phyloP scores from a whole-genome alignment of 2,888 invertebrate species.

The Drosophila conformis region DNA sequence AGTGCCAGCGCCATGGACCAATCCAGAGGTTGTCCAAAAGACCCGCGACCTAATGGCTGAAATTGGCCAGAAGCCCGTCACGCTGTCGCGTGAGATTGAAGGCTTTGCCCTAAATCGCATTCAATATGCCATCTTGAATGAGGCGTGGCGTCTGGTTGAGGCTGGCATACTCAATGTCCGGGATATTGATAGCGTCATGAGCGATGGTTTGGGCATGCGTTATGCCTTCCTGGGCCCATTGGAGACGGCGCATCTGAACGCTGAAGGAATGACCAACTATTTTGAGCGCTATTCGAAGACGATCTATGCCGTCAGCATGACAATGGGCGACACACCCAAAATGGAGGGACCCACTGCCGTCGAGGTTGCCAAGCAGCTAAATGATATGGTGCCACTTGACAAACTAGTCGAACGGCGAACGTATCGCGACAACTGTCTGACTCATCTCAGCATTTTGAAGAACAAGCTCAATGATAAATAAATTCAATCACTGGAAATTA shows the following conservation, averaged over 20 bases:
- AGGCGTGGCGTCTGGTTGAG: constrained; percentile 94
- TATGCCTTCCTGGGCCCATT: constrained; percentile 98
- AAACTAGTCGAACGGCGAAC: constrained; percentile 90
- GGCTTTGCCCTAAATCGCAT: constrained; percentile 97
- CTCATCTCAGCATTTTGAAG: constrained; percentile 92
- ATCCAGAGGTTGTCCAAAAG: constrained; percentile 89
- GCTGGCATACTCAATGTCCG: constrained; percentile 93
- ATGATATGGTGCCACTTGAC: constrained; percentile 90
- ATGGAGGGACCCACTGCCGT: constrained; percentile 89
- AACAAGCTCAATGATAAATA: constrained; percentile 87
- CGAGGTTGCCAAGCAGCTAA: constrained; percentile 90
- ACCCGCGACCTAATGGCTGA: constrained; percentile 92
- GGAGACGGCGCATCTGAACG: constrained; percentile 97
- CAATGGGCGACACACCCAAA: constrained; percentile 90
- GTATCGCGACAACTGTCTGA: constrained; percentile 94
- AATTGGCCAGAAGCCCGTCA: constrained; percentile 96
- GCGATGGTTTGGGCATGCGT: constrained; percentile 96
- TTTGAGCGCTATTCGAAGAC: constrained; percentile 88
- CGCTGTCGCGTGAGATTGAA: constrained; percentile 93
- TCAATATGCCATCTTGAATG: constrained; percentile 97
- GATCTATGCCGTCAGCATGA: constrained; percentile 88
- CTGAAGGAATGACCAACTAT: constrained; percentile 91
- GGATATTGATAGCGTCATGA: constrained; percentile 97
- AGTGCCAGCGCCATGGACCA: constrained; percentile 97
- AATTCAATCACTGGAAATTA: constrained; percentile 8